A percentile compares a stretch with the other conserved stretches of the same genome.
phyloP scores from a whole-genome alignment of 2,888 invertebrate species.

The Graphium colonna region DNA sequence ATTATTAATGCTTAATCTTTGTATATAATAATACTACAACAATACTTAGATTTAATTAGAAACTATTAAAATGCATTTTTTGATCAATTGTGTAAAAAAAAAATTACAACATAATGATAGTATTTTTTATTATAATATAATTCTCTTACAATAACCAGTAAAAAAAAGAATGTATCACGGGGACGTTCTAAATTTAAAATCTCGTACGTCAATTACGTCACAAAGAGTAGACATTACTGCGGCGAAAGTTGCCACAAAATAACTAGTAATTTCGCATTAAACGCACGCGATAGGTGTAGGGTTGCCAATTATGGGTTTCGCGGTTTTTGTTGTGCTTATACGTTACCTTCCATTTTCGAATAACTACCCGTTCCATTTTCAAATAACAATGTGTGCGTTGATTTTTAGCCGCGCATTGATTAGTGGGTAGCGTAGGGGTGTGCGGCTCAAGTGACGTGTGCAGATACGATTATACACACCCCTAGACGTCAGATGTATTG shows the following conservation, averaged over 20 bases:
- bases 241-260: not conserved
- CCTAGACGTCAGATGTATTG: constrained; percentile 33
- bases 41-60: too few relatives aligned
- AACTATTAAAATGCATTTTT: too few relatives aligned
- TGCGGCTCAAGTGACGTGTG: constrained; percentile 60
- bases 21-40: too few relatives aligned
- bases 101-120: too few relatives aligned
- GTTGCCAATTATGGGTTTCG: constrained; percentile 51
- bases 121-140: too few relatives aligned
- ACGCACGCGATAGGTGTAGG: constrained; percentile 34
- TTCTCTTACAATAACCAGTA: too few relatives aligned
- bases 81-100: not conserved
- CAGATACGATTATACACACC: constrained; percentile 68
- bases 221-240: too few relatives aligned
- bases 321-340: constrained; percentile 70
- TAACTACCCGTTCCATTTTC: constrained; percentile 35
- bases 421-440: constrained; percentile 57
- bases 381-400: constrained; percentile 26
- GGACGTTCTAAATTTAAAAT: not conserved
- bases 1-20: too few relatives aligned
- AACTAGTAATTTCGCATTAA: constrained; percentile 27
- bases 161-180: too few relatives aligned
- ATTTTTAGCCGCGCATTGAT: constrained; percentile 45
- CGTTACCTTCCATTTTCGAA: constrained; percentile 47
- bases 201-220: not conserved